phyloP scores from a whole-genome alignment of 2,888 invertebrate species.

The Anthophora plumipes region DNA sequence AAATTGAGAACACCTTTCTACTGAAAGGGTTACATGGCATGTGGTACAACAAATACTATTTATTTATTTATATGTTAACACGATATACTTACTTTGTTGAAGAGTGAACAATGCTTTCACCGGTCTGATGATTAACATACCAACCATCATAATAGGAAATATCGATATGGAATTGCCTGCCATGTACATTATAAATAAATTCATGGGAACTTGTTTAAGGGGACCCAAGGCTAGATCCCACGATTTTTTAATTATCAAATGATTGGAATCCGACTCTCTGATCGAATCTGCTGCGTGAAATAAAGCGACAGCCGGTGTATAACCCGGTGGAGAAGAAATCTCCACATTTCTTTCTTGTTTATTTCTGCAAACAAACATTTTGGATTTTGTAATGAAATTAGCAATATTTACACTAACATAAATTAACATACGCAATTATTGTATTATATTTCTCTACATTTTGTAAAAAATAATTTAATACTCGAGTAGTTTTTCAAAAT shows the following conservation, averaged over 20 bases:
- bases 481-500: background rate
- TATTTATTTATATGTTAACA: background rate
- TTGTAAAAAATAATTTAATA: background rate
- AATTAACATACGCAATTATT: background rate
- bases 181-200: constrained; percentile 99
- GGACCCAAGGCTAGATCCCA: constrained; percentile 99
- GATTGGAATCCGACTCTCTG: constrained; percentile 93
- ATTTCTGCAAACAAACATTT: constrained; percentile 70
- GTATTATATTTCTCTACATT: background rate
- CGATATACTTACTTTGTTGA: constrained; percentile 86
- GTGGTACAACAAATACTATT: background rate
- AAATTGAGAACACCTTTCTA: too few species aligned
- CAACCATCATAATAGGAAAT: constrained; percentile 99
- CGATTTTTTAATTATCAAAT: constrained; percentile 95
- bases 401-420: background rate
- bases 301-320: constrained; percentile 90
- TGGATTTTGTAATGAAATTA: background rate
- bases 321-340: constrained; percentile 93
- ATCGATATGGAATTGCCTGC: constrained; percentile 99
- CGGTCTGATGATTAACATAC: constrained; percentile 98
- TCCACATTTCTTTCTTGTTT: constrained; percentile 85
- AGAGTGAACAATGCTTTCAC: constrained; percentile 97
- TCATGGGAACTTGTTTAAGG: constrained; percentile 99
- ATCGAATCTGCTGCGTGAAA: constrained; percentile 90
- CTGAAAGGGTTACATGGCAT: too few species aligned